These are phyloP conservation scores for Esox lucius DNA, from an alignment of 2,797 vertebrate genomes.

Conservation along the genomic window DNA sequence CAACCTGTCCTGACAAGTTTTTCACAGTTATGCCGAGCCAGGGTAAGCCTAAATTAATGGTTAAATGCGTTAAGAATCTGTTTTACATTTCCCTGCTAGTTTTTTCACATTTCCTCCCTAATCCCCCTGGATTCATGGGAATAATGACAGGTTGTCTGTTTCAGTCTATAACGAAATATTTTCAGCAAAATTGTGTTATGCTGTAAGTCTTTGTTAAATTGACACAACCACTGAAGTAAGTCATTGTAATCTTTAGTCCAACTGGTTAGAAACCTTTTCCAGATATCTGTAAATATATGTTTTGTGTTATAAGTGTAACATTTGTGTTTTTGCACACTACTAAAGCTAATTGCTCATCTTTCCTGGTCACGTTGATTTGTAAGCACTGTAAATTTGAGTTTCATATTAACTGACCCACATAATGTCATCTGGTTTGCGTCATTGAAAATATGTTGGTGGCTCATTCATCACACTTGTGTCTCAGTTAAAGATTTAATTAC, in stretches of 20 bases:
- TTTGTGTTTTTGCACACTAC: not conserved
- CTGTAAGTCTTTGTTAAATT: not conserved
- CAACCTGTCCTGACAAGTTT: no score
- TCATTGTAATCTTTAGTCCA: not conserved
- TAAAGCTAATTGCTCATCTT: not conserved
- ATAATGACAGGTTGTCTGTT: no score
- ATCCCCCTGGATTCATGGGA: no score
- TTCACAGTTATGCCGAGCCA: no score
- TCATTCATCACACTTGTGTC: not conserved
- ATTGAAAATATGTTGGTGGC: not conserved
- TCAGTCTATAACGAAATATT: not conserved
- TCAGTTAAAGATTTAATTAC: not conserved
- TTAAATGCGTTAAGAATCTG: no score
- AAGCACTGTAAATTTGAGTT: not conserved
- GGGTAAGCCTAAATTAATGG: no score
- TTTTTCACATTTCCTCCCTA: no score
- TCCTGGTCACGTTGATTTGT: not conserved
- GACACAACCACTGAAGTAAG: not conserved
- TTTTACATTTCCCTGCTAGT: no score
- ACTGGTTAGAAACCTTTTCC: not conserved
- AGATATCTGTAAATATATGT: not conserved
- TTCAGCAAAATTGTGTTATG: not conserved
- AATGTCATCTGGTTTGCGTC: slow-evolving; percentile 11
- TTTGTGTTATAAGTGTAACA: not conserved
- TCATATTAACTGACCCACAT: not conserved